Evolutionary conservation across 2,113 vertebrate species (phyloP).

Genomic region (Xenopus laevis): DNA sequence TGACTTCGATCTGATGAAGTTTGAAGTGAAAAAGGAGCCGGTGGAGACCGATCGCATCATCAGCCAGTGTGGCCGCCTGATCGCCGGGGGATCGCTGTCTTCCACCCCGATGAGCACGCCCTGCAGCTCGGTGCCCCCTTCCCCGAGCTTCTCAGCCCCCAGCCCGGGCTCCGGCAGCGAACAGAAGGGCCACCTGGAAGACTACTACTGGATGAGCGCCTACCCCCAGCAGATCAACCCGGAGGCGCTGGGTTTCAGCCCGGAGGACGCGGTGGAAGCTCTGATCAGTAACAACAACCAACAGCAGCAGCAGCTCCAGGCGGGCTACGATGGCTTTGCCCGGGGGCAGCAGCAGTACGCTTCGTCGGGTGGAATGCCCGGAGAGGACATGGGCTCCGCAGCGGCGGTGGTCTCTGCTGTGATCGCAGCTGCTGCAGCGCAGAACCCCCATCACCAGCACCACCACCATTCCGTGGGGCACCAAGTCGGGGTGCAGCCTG

Average conservation of each 20-base stretch:
- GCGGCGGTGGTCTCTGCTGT: slow-evolving; percentile 76
- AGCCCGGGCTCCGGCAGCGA: slow-evolving; percentile 96
- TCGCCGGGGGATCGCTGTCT: slow-evolving; percentile 97
- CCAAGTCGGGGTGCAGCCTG: slow-evolving; percentile 49
- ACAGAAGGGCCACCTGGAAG: slow-evolving; percentile 96
- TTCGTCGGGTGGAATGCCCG: slow-evolving; percentile 72
- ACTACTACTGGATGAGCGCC: slow-evolving; percentile 99
- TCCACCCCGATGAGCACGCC: slow-evolving; percentile 99
- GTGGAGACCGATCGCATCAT: slow-evolving; percentile 96
- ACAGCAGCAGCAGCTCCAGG: slow-evolving; percentile 92
- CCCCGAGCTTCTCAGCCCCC: slow-evolving; percentile 97
- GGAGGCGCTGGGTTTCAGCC: slow-evolving; percentile 94
- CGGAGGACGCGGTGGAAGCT: slow-evolving; percentile 97
- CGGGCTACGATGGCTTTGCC: slow-evolving; percentile 92
- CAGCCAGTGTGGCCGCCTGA: slow-evolving; percentile 97
- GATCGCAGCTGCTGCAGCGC: slow-evolving; percentile 74
- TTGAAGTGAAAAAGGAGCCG: slow-evolving; percentile 99
- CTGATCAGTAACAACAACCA: slow-evolving; percentile 97
- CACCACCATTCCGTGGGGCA: slow-evolving; percentile 55
- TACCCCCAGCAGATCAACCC: slow-evolving; percentile 96
- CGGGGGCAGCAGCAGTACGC: slow-evolving; percentile 88
- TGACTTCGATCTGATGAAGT: slow-evolving; percentile 99
- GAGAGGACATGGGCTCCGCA: slow-evolving; percentile 80
- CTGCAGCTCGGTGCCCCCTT: slow-evolving; percentile 97
- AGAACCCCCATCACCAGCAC: slow-evolving; percentile 53